Evolutionary conservation across 2,797 vertebrate genomes (phyloP).

Genomic region (Echiichthys vipera): DNA sequence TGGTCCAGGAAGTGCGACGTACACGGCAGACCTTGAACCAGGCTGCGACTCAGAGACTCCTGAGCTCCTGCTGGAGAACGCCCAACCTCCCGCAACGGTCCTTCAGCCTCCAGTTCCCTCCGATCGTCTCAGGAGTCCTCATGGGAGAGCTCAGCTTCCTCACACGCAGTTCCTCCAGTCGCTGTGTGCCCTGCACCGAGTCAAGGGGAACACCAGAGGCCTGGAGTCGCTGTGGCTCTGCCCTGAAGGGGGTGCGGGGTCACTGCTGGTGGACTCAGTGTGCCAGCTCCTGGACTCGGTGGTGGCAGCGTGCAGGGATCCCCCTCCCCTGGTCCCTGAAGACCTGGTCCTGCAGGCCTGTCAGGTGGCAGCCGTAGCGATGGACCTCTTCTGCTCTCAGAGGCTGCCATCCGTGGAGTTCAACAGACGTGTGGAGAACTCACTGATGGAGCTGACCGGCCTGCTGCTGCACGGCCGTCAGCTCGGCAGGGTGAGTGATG

Average conservation of each 20-base stretch:
- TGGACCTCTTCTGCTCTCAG: slow-evolving; percentile 57
- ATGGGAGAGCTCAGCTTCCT: slow-evolving; percentile 58
- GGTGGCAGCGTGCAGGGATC: slow-evolving; percentile 78
- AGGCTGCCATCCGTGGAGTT: slow-evolving; percentile 44
- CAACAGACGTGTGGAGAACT: slow-evolving; percentile 51
- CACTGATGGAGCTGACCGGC: slow-evolving; percentile 68
- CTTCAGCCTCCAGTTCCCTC: not conserved
- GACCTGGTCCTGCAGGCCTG: slow-evolving; percentile 65
- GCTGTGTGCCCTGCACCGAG: slow-evolving; percentile 83
- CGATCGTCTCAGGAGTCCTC: not conserved
- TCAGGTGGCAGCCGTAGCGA: slow-evolving; percentile 33
- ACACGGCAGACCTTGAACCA: slow-evolving; percentile 78
- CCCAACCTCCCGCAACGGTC: accelerated
- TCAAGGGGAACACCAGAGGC: slow-evolving; percentile 52
- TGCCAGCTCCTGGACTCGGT: slow-evolving; percentile 86
- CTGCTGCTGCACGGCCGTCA: slow-evolving; percentile 64
- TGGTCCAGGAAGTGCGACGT: slow-evolving; percentile 52
- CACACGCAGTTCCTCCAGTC: slow-evolving; percentile 88
- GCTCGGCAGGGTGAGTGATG: slow-evolving; percentile 67
- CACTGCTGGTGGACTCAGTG: slow-evolving; percentile 83
- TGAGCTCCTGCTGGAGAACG: not conserved
- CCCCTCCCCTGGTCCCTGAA: slow-evolving; percentile 43
- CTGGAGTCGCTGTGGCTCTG: slow-evolving; percentile 71
- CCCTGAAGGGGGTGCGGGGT: slow-evolving; percentile 68
- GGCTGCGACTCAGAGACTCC: slow-evolving; percentile 79